Evolutionary conservation across 2,888 invertebrate species (phyloP).

Genomic region (Archips crataeganus): DNA sequence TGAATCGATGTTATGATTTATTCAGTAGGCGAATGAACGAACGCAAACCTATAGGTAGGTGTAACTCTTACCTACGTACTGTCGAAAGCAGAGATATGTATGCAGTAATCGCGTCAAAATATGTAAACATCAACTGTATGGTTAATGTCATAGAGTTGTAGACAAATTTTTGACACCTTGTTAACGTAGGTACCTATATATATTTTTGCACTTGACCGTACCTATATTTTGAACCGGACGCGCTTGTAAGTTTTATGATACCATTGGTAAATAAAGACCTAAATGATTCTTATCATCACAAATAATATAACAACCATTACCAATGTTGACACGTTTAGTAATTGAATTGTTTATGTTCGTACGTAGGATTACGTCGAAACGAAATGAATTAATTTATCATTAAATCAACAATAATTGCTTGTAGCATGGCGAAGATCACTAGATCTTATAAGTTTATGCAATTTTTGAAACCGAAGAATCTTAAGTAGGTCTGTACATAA

Average conservation of each 20-base stretch:
- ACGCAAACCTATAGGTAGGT: slow-evolving; percentile 1
- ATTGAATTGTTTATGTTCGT: neutral
- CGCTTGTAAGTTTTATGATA: slow-evolving; percentile 9
- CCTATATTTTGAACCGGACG: slow-evolving; percentile 1
- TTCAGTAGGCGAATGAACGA: slow-evolving; percentile 11
- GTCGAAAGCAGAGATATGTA: too few species aligned
- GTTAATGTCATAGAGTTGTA: too few species aligned
- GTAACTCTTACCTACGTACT: neutral
- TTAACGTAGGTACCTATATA: too few species aligned
- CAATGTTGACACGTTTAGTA: slow-evolving; percentile 1
- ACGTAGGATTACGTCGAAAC: neutral
- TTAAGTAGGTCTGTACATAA: too few species aligned
- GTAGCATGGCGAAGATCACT: neutral
- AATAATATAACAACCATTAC: neutral
- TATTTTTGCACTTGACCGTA: too few species aligned
- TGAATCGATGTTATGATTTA: slow-evolving; percentile 5
- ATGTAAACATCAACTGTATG: too few species aligned
- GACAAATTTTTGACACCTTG: too few species aligned
- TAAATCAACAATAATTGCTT: neutral
- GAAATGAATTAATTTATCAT: neutral
- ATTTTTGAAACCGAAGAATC: too few species aligned
- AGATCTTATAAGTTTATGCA: neutral
- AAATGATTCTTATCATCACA: slow-evolving; percentile 6
- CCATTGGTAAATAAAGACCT: slow-evolving; percentile 6
- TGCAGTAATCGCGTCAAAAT: too few species aligned